Evolutionary conservation across 2,113 vertebrate genomes (phyloP), one percentile per base, ranked within the genome.

Genomic region (Rynchops niger): DNA sequence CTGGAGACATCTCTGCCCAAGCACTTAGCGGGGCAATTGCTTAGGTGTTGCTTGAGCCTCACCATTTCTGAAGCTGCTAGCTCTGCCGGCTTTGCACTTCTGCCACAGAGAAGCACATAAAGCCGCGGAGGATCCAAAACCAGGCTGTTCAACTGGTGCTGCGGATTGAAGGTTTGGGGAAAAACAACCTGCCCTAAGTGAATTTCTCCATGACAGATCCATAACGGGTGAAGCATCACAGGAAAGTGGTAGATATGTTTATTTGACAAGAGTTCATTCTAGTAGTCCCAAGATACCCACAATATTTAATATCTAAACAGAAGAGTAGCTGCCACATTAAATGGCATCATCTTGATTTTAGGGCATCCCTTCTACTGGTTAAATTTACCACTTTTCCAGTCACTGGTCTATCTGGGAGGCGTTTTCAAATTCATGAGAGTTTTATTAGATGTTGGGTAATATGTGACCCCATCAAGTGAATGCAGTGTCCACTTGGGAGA

Each of bases 391-490:
- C 38, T 81, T 95, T 90, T 50, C 71, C 5, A 5, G 62, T 53
- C 91, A 86, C 25, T 91, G 90, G 67, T 56, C 70, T 88, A 43
- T 73, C 82, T 53, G 59, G 65, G 38, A 88, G 78, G 88, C 42
- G 87, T 91, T 94, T 96, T 93, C 79, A 96, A 83, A 95, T 81
- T 91, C 90, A 86, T 40, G 50, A 85, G 93, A 95, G 67, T 96
- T 95, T 96, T 96, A 97, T 96, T 95, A 93, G 94, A 97, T n/a
- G 82, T 87, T 80, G 84, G 74, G 82, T 86, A 93, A 89, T 92
- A 95, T 88, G 76, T 92, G 86, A 95, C 82, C 92, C 90, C 84
- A 87, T 96, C 92, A 88, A 94, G 59, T 73, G 91, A 95, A 91
- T 52, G 70, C 82, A 86, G 73, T 55, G 82, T 87, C 87, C 93